Evolutionary conservation across 2,888 invertebrate genomes (phyloP).

Genomic region (Terebella lapidaria): DNA sequence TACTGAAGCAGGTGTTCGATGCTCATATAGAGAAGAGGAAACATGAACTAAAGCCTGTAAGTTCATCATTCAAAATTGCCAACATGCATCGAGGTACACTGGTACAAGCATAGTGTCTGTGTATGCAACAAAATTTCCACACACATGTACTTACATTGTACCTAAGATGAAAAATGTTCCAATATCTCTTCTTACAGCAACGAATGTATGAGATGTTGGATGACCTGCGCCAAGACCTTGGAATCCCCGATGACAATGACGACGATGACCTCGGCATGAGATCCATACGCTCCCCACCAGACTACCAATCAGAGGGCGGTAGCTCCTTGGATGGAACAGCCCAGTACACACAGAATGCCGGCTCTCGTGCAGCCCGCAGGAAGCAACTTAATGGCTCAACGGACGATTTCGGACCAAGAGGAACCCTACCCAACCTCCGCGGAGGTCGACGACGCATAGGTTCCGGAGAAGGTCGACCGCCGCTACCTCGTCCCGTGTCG

Average conservation of each 20-base stretch:
- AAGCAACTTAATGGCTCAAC: background rate
- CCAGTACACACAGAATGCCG: background rate
- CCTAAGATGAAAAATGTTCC: no score
- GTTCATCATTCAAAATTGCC: no score
- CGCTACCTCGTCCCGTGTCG: background rate
- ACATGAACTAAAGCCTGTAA: slow-evolving; percentile 44
- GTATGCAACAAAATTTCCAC: no score
- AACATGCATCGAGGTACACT: no score
- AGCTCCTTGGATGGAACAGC: background rate
- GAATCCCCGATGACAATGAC: slow-evolving; percentile 27
- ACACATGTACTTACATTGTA: no score
- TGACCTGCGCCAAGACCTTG: slow-evolving; percentile 35
- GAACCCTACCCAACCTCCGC: background rate
- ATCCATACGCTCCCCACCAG: background rate
- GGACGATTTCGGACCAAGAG: background rate
- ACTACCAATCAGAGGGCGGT: no score
- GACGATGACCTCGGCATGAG: slow-evolving; percentile 11
- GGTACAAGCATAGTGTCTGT: no score
- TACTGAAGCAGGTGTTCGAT: slow-evolving; percentile 47
- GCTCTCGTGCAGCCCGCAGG: background rate
- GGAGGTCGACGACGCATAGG: background rate
- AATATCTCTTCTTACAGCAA: slow-evolving; percentile 32
- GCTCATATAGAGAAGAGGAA: slow-evolving; percentile 41
- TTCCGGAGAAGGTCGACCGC: background rate
- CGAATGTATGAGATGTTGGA: slow-evolving; percentile 39